Evolutionary conservation across 2,797 vertebrate species (phyloP).

Genomic region (Catamblyrhynchus diadema): DNA sequence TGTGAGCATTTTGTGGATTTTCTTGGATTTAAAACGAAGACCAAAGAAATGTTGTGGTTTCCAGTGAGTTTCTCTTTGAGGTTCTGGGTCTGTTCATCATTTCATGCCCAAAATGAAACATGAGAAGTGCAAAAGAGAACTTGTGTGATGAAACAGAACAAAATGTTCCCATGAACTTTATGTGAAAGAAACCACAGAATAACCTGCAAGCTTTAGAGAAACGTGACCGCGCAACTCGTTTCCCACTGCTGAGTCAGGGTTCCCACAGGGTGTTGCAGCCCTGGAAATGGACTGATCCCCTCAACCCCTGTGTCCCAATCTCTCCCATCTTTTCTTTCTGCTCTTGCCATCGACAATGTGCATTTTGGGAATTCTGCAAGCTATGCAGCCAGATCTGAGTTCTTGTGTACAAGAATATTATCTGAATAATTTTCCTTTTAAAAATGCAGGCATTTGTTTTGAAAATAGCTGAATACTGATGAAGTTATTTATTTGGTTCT

Average conservation of each 20-base stretch:
- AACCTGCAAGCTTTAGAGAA: conserved; percentile 31
- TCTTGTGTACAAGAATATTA: neutral
- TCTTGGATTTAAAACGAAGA: conserved; percentile 49
- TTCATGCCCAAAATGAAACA: conserved; percentile 53
- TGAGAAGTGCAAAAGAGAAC: conserved; percentile 11
- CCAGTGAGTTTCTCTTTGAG: conserved; percentile 40
- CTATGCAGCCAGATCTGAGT: neutral
- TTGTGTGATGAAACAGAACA: conserved; percentile 26
- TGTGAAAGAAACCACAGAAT: neutral
- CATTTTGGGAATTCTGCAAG: neutral
- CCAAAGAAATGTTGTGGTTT: conserved; percentile 50
- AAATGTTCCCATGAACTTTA: conserved; percentile 45
- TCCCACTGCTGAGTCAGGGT: conserved; percentile 28
- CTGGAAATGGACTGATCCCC: neutral
- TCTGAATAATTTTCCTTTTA: neutral
- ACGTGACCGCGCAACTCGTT: neutral
- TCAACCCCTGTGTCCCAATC: neutral
- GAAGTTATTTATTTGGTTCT: neutral
- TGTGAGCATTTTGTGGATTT: conserved; percentile 43
- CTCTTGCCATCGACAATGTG: neutral
- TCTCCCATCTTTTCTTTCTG: neutral
- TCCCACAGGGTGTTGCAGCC: neutral
- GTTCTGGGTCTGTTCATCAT: conserved; percentile 45
- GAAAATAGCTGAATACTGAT: neutral
- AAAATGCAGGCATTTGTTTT: neutral